A percentile compares a stretch with the other conserved stretches of the same genome.
Conservation (phyloP, 1,140 invertebrate genomes). For the Geopemphigus sp. region DNA sequence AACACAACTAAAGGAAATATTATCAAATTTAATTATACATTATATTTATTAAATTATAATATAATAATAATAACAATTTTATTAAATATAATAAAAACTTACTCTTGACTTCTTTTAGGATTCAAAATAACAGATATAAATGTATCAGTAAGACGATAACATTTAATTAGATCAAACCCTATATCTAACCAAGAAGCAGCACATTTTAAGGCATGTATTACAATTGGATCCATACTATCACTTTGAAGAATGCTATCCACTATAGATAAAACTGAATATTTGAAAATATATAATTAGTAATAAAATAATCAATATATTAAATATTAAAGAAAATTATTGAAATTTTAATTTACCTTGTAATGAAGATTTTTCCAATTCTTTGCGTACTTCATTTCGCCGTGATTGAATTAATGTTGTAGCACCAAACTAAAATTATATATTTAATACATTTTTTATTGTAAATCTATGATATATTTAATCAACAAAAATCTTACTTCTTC, state of each 20-base stretch:
- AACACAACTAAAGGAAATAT: conserved; percentile 33
- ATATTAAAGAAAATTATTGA: not conserved
- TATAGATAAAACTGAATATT: conserved; percentile 41
- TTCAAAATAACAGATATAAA: conserved; percentile 46
- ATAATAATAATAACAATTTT: too few species aligned
- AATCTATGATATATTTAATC: not conserved
- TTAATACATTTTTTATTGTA: not conserved
- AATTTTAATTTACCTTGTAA: conserved; percentile 23
- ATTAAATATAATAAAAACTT: too few species aligned
- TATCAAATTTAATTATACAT: too few species aligned
- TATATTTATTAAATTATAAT: too few species aligned
- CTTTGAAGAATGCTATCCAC: conserved; percentile 45
- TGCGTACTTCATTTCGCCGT: conserved; percentile 13
- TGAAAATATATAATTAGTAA: not conserved
- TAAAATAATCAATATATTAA: not conserved
- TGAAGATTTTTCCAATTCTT: conserved; percentile 23
- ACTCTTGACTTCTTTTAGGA: conserved; percentile 44
- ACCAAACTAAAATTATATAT: conserved; percentile 16
- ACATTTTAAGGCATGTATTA: conserved; percentile 38
- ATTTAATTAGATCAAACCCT: conserved; percentile 41
- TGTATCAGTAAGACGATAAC: conserved; percentile 31
- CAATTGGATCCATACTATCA: conserved; percentile 35
- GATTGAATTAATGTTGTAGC: conserved; percentile 22
- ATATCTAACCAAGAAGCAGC: conserved; percentile 43
- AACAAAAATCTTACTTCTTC: conserved; percentile 66